Base-by-base conservation (phyloP, 1,140 invertebrate genomes). In the Papilio polytes region DNA sequence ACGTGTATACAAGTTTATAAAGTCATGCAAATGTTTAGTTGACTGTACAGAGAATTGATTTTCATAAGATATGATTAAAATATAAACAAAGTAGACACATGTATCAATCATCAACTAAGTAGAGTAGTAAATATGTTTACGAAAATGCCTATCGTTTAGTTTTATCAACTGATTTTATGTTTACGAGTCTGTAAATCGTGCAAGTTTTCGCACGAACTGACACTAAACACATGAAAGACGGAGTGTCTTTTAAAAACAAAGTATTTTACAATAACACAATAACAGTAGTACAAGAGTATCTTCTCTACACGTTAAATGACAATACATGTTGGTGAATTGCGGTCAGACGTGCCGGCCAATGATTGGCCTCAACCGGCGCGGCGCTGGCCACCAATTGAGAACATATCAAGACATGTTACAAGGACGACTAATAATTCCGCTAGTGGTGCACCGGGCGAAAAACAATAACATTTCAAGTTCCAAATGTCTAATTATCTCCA, bases 121-220 rank as follows among this genome's bases (percentile, higher is more conserved):
- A 41, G 7, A 20, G 7, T 20, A 56, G 15, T 7, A n/a, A 56
- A n/a, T 56, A 20, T 56, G 53, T 56, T 51, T 51, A 51, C 48
- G 7, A 18, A 51, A 51, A 18, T 51, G 48, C 48, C 48, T 18
- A 51, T 15, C 15, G 48, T 51, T 51, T 51, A 51, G 10, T 51
- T 51, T 51, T 51, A 51, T 51, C 13, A 56, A 8, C 18, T n/a
- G 9, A 15, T n/a, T 53, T 56, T 20, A 56, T 56, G 53, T 20
- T n/a, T n/a, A 20, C n/a, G n/a, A 56, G 56, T 41, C n/a, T 51
- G 8, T 59, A 78, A 51, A 78, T 81, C 22, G 20, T 81, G 59
- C 12, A 63, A 22, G 22, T 63, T 63, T 13, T 7, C 22, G 22
- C 59, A 26, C 59, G 59, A 26, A 63, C 12, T 13, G 2, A 2